phyloP scores from a whole-genome alignment of 1,140 invertebrate species.

The Cecropterus lyciades region DNA sequence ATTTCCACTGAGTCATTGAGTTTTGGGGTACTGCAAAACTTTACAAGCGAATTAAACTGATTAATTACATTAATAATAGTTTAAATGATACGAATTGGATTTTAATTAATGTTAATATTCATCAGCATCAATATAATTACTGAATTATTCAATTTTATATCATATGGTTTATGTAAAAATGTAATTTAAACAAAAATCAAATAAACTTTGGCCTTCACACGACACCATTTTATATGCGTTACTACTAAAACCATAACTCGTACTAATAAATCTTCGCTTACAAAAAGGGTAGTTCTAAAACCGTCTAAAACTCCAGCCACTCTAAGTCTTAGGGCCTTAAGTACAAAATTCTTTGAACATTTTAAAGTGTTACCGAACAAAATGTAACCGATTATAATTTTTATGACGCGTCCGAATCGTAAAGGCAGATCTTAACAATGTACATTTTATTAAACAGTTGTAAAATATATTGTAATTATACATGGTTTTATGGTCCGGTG shows the following conservation, averaged over 20 bases:
- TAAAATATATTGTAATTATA: conserved; percentile 31
- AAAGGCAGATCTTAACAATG: conserved; percentile 28
- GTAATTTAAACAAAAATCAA: conserved; percentile 13
- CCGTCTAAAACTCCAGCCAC: not conserved
- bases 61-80: too few relatives aligned
- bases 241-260: conserved; percentile 5
- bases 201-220: conserved; percentile 1
- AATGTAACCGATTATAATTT: conserved; percentile 24
- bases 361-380: not conserved
- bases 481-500: conserved; percentile 9
- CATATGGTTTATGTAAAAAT: too few relatives aligned
- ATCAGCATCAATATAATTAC: too few relatives aligned
- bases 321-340: not conserved
- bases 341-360: not conserved
- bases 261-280: conserved; percentile 5
- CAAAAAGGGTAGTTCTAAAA: conserved; percentile 22
- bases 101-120: too few relatives aligned
- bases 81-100: too few relatives aligned
- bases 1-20: too few relatives aligned
- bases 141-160: too few relatives aligned
- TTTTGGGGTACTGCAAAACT: too few relatives aligned
- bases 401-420: conserved; percentile 26
- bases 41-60: too few relatives aligned
- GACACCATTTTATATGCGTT: conserved; percentile 1
- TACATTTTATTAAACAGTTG: conserved; percentile 35